Evolutionary conservation across 2,888 invertebrate species (phyloP).

Genomic region (Sepioteuthis lessoniana): DNA sequence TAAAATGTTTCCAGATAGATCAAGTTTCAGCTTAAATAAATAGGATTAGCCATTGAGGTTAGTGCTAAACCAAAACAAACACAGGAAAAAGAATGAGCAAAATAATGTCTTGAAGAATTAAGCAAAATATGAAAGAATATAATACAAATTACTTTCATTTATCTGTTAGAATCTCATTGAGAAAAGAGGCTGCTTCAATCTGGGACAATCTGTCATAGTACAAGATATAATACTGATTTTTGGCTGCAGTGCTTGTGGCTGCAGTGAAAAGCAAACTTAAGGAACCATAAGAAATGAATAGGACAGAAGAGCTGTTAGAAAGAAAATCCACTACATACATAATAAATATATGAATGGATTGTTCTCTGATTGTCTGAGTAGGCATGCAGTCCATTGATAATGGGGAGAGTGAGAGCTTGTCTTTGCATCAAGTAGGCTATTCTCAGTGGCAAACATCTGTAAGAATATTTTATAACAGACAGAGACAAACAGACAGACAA

Average conservation of each 20-base stretch:
- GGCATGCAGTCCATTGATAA: background rate
- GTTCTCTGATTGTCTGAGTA: slow-evolving; percentile 21
- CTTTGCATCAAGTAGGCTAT: background rate
- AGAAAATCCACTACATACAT: background rate
- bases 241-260: no score
- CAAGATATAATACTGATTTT: background rate
- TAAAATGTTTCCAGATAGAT: background rate
- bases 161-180: background rate
- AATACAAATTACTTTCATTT: background rate
- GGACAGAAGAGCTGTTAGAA: background rate
- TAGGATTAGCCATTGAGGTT: background rate
- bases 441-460: slow-evolving; percentile 33
- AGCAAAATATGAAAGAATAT: background rate
- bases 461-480: background rate
- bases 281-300: background rate
- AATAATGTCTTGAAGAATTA: background rate
- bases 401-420: background rate
- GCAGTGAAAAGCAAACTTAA: no score
- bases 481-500: slow-evolving; percentile 15
- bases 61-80: background rate
- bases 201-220: background rate
- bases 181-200: background rate
- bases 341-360: slow-evolving; percentile 13
- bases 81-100: background rate
- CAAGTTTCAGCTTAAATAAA: background rate